Evolutionary conservation across 1,140 invertebrate species (phyloP), one percentile per base, ranked within the genome.

Genomic region (Drosophila sucinea): DNA sequence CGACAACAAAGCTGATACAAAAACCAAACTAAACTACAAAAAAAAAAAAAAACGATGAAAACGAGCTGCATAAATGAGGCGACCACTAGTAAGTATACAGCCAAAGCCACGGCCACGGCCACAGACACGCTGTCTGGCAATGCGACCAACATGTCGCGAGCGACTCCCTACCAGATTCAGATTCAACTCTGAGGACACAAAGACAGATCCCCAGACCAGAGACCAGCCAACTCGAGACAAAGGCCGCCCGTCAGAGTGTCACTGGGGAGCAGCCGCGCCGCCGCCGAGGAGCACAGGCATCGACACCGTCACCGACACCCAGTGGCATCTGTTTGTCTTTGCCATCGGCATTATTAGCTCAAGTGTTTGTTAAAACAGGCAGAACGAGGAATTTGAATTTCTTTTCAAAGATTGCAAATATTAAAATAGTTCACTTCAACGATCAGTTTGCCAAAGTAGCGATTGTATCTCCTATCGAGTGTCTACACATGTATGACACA

Each of bases 121-220:
- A 81, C 70, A 84, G 85, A 89, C 85, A 89, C 78, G 85, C 85
- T 90, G 85, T 89, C 85, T 89, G 85, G 85, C 85, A 86, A 84
- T 86, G 78, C 75, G 77, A 40, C 54, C 56, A 54, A 64, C 70
- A 58, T 74, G 79, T 76, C 64, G 65, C 65, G 25, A 63, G 61
- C 60, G 60, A 51, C 67, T 65, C 62, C 67, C 61, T 74, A 56
- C 70, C 79, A 75, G 66, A 67, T 33, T 60, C 68, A 62, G 64
- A 5, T n/a, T 30, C 69, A 55, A 30, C 27, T 23, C 58, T 61
- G 25, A 33, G 10, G 33, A 62, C 56, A 58, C 61, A 38, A 62
- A 67, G 47, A 32, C 73, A 40, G 66, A 60, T 72, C 40, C 71
- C 38, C 38, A 54, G 56, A 62, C 6, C 44, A 67, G 29, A 35